These are phyloP conservation scores for Albula glossodonta DNA, from an alignment of 2,113 vertebrate genomes.

Conservation along the genomic window DNA sequence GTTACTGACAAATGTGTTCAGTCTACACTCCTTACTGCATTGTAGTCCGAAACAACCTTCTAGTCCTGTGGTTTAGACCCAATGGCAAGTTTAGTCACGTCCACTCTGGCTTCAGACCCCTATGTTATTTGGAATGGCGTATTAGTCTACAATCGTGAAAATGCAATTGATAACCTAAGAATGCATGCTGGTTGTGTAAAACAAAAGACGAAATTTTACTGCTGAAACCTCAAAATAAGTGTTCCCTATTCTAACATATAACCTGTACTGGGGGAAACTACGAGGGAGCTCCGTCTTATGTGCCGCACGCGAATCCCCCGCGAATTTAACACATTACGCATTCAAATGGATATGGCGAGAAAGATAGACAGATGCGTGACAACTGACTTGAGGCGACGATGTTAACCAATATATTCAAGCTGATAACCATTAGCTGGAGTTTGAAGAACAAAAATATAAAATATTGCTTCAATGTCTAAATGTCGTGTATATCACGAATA, in stretches of 20 bases:
- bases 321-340: constrained; percentile 26
- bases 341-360: neutral
- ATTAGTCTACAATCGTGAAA: neutral
- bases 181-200: neutral
- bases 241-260: neutral
- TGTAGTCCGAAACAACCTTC: neutral
- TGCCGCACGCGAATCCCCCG: constrained; percentile 6
- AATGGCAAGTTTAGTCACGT: neutral
- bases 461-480: neutral
- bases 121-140: neutral
- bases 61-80: neutral
- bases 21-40: neutral
- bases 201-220: neutral
- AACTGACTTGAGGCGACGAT: neutral
- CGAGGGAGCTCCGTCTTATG: neutral
- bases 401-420: neutral
- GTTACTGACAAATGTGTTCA: neutral
- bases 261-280: neutral
- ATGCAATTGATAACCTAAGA: neutral
- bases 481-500: neutral
- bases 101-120: neutral
- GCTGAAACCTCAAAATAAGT: neutral
- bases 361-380: neutral
- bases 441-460: neutral
- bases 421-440: neutral